Evolutionary conservation across 2,888 invertebrate genomes (phyloP).

Genomic region (Callyntrura sp.): DNA sequence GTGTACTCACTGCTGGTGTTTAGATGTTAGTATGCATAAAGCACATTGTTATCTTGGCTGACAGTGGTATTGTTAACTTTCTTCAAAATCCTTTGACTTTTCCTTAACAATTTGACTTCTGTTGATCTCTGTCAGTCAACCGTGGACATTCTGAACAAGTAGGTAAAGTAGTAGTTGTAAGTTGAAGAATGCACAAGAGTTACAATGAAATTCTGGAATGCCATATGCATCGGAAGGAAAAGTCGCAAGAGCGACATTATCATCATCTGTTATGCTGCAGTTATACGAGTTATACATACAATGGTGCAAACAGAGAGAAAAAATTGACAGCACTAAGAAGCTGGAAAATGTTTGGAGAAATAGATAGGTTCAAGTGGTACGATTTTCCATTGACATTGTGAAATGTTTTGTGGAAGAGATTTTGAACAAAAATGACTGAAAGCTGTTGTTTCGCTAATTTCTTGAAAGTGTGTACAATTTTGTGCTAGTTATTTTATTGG

Average conservation of each 20-base stretch:
- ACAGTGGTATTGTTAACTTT: conserved; percentile 70
- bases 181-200: not conserved
- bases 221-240: not conserved
- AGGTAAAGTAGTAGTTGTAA: not conserved
- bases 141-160: not conserved
- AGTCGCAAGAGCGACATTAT: too few relatives aligned
- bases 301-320: not conserved
- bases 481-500: too few relatives aligned
- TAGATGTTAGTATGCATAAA: conserved; percentile 42
- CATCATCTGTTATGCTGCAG: too few relatives aligned
- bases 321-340: not conserved
- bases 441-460: not conserved
- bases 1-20: conserved; percentile 34
- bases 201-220: not conserved
- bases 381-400: too few relatives aligned
- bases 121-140: conserved; percentile 72
- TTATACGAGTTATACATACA: not conserved
- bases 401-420: not conserved
- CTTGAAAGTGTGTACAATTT: too few relatives aligned
- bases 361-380: not conserved
- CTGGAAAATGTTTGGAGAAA: not conserved
- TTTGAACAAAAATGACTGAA: not conserved
- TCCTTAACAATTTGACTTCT: conserved; percentile 65
- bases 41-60: conserved; percentile 56
- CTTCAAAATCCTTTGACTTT: conserved; percentile 59